Evolutionary conservation across 2,113 vertebrate genomes (phyloP), one percentile per base, ranked within the genome.

Genomic region (Myocastor coypus): DNA sequence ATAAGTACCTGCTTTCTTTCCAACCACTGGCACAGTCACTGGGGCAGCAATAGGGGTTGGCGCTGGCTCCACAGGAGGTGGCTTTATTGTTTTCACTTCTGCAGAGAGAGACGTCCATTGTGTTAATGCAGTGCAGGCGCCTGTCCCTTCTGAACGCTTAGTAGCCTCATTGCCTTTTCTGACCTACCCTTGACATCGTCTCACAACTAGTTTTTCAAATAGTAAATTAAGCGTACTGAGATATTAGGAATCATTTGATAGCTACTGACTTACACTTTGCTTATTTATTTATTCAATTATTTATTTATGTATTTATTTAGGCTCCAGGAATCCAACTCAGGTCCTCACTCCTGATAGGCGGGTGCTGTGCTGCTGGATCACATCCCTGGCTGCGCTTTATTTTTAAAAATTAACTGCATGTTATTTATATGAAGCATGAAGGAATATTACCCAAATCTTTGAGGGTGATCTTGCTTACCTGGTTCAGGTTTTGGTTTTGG

Each of bases 1-100:
- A 96, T 94, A 97, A 97, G 95, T 99, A 99, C 99, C 99, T 99
- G 99, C 98, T 97, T 99, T 99, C 99, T 99, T 99, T 94, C 99
- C 99, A 95, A 99, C 99, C 95, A 99, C 99, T 77, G 99, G 99
- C 78, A 98, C 92, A 77, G 98, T 98, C 83, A 99, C 98, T 22
- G 99, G 99, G 87, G 98, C 97, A 77, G 98, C 94, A 40, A 98
- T 97, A 85, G 98, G 94, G 2, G 97, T 92, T 32, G 97, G 98
- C 19, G 96, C 32, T 0, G 98, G 96, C 97, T 98, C 99, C 98
- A 98, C 92, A 52, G 98, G 97, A 97, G 96, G 98, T 75, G 98
- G 97, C 96, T 98, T 98, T 81, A 98, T 98, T 73, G 97, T 97
- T 96, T 98, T 98, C 61, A 99, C 81, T 95, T 98, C 99, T 99